Evolutionary conservation across 2,113 vertebrate genomes (phyloP).

Genomic region (Herpailurus yagouaroundi): DNA sequence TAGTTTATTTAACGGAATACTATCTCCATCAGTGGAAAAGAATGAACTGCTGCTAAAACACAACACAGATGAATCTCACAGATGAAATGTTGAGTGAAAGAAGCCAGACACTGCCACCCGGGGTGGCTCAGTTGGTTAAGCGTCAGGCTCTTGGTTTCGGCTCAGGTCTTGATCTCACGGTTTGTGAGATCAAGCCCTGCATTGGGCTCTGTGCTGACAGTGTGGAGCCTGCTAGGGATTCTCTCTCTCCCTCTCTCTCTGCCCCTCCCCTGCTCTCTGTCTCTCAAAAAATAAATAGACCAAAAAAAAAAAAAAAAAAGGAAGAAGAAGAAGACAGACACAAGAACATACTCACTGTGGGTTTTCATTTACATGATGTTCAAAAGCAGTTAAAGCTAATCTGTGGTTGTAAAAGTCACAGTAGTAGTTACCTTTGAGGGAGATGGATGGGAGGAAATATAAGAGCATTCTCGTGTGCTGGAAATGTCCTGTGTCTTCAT

Average conservation of each 20-base stretch:
- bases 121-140: too few species aligned
- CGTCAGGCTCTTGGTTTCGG: too few species aligned
- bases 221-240: too few species aligned
- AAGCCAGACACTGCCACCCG: background rate
- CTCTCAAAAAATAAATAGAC: too few species aligned
- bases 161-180: too few species aligned
- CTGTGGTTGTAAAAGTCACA: background rate
- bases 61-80: background rate
- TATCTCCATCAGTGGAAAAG: background rate
- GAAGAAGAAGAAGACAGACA: background rate
- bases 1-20: background rate
- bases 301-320: too few species aligned
- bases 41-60: background rate
- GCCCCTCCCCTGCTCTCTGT: too few species aligned
- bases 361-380: background rate
- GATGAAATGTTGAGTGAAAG: background rate
- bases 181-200: too few species aligned
- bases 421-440: background rate
- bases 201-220: too few species aligned
- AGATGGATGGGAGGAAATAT: background rate
- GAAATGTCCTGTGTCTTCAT: background rate
- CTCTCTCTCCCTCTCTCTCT: too few species aligned
- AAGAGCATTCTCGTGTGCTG: background rate
- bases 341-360: background rate
- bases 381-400: background rate